Evolutionary conservation across 2,113 vertebrate genomes (phyloP), one percentile per base, ranked within the genome.

Genomic region (Chascanopsetta lugubris): DNA sequence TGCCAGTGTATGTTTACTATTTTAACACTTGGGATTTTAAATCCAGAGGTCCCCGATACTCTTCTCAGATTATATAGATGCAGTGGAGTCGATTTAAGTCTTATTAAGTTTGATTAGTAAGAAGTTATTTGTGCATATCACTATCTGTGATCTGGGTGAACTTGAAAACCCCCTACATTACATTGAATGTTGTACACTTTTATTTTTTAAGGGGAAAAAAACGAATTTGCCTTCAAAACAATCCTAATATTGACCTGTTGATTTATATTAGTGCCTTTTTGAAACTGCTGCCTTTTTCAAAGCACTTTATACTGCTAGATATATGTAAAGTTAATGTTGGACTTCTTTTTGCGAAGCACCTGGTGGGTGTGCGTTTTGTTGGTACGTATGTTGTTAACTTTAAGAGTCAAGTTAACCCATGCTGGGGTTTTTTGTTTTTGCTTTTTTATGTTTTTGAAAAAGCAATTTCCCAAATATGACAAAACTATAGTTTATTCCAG

Each of bases 211-310:
- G 56, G 57, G 11, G 25, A 22, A 43, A 26, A 42, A 8, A 9
- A 58, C 51, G 73, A 15, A 36, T 70, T 77, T 83, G 79, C 83
- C 83, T 89, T 87, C 21, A 77, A 69, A 73, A 83, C 59, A 72
- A 84, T 80, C 68, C 38, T 69, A 53, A 46, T 66, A 53, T 72
- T 61, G 43, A 67, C 80, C 57, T 79, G 20, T 78, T 83, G 30
- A 57, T 80, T 85, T 82, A 80, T 77, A 77, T 80, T 82, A 83
- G 89, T 91, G 89, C 89, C 89, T 91, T 88, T 85, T 88, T 85
- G 65, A 79, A 81, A 85, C 81, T 87, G 82, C 84, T 91, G 88
- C 88, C 87, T 88, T 87, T 86, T 84, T 76, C 48, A 83, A 87
- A 85, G 88, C 88, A 91, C 89, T 91, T 91, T 91, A 89, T 82